Evolutionary conservation across 1,140 invertebrate genomes (phyloP), one percentile per base, ranked within the genome.

Genomic region (Periplaneta americana): DNA sequence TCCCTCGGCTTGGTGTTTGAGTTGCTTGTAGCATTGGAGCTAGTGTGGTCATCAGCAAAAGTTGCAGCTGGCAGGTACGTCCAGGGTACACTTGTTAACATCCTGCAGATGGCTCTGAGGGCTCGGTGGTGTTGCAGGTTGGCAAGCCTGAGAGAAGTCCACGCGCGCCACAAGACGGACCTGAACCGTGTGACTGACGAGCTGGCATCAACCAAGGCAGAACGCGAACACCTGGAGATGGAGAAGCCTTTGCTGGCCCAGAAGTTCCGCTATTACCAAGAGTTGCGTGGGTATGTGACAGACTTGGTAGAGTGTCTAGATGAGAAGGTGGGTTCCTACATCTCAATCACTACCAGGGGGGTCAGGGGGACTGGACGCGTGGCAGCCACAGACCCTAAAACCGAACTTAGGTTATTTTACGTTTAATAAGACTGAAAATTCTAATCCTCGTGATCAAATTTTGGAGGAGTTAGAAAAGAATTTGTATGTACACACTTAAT

Each of bases 251-350:
- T 90, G 83, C 92, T 95, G 84, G 95, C 93, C 84, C 90, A 92
- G 83, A 92, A 93, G 86, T 98, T 97, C 91, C 91, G 92, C 87
- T 97, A 98, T 89, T 98, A 98, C 92, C 97, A 98, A 93, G 96
- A 98, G 91, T 94, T 97, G 86, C 94, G 96, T 89, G 96, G 96
- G 87, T 99, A 98, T 94, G 93, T 98, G 87, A 96, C 95, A 86
- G 97, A 98, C 93, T 94, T 98, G 89, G 94, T 98, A 89, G 98
- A 98, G 91, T 99, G 97, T 92, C 93, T 98, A 85, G 96, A 98
- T 85, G 95, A 96, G 89, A 97, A 97, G 93, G 93, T 96, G 89
- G 91, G 91, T 92, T 81, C 81, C 76, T 81, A 78, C 76, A 78
- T 78, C 48, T 28, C 48, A 66, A 28, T 66, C 22, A 66, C 15